These are phyloP conservation scores for Petromus typicus DNA, from an alignment of 2,113 vertebrate genomes.

Conservation along the genomic window DNA sequence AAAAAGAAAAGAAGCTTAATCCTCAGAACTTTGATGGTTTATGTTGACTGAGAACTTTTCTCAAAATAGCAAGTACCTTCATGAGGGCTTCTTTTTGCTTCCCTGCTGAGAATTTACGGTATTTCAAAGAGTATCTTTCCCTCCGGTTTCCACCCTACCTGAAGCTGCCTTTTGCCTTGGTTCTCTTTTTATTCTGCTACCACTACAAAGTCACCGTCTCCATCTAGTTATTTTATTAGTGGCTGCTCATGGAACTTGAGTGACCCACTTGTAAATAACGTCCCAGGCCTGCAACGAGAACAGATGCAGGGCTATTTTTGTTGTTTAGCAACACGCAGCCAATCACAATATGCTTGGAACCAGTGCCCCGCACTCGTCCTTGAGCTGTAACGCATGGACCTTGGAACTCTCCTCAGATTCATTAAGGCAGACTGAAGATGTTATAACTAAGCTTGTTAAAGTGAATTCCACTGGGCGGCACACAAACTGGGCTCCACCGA, in stretches of 20 bases:
- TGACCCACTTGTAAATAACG: conserved; percentile 67
- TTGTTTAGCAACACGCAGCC: conserved; percentile 76
- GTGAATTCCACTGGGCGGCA: not conserved
- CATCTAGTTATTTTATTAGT: conserved; percentile 34
- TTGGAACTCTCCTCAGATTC: conserved; percentile 58
- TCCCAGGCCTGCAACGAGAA: conserved; percentile 66
- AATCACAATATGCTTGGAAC: conserved; percentile 70
- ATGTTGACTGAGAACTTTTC: not conserved
- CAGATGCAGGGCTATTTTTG: conserved; percentile 81
- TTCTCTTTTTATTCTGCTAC: not conserved
- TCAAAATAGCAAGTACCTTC: not conserved
- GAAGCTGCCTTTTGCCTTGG: not conserved
- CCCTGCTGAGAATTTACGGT: not conserved
- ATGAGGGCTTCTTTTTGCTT: not conserved
- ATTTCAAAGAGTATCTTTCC: not conserved
- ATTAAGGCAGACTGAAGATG: conserved; percentile 52
- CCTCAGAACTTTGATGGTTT: not conserved
- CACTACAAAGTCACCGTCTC: not conserved
- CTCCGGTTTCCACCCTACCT: not conserved
- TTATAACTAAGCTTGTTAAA: conserved; percentile 25
- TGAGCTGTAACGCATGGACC: conserved; percentile 66
- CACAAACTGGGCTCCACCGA: conserved; percentile 19
- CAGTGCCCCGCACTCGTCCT: conserved; percentile 60
- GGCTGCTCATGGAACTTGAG: conserved; percentile 63
- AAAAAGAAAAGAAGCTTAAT: not conserved